A percentile compares a stretch with the other conserved stretches of the same genome.
Evolutionary conservation across 2,113 vertebrate species (phyloP).

Genomic region (Nettapus auritus): DNA sequence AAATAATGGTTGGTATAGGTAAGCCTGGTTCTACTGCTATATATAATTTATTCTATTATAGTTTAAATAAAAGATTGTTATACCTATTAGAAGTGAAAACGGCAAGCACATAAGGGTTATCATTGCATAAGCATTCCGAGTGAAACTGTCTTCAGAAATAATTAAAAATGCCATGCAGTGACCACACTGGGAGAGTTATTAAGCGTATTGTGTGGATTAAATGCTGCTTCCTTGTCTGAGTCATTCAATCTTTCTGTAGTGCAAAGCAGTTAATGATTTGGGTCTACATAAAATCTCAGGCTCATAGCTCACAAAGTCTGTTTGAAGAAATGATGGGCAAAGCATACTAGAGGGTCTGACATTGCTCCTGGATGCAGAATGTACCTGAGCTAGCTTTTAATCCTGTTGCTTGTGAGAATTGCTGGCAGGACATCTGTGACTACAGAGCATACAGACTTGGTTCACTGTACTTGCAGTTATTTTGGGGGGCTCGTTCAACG

Average conservation of each 20-base stretch:
- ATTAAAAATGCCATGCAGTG: neutral
- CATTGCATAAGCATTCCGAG: neutral
- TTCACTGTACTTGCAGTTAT: neutral
- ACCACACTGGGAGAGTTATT: slow-evolving; percentile 9
- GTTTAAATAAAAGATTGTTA: neutral
- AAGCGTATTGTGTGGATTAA: slow-evolving; percentile 33
- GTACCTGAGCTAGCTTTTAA: neutral
- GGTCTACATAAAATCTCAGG: neutral
- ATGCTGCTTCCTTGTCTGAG: slow-evolving; percentile 28
- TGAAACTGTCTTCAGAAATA: neutral
- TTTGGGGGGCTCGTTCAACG: neutral
- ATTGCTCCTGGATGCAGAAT: neutral
- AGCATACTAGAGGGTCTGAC: neutral
- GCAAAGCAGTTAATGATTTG: slow-evolving; percentile 19
- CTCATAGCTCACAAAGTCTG: neutral
- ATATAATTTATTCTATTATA: neutral
- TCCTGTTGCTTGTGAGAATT: neutral
- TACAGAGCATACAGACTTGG: neutral
- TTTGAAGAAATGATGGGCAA: neutral
- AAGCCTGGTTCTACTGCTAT: neutral
- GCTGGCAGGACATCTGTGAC: neutral
- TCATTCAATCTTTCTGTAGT: neutral
- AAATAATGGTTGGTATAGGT: neutral
- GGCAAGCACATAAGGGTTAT: neutral
- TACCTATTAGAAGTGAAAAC: neutral